Base-by-base conservation (phyloP, 1,140 invertebrate species). In the Nasonia vitripennis region DNA sequence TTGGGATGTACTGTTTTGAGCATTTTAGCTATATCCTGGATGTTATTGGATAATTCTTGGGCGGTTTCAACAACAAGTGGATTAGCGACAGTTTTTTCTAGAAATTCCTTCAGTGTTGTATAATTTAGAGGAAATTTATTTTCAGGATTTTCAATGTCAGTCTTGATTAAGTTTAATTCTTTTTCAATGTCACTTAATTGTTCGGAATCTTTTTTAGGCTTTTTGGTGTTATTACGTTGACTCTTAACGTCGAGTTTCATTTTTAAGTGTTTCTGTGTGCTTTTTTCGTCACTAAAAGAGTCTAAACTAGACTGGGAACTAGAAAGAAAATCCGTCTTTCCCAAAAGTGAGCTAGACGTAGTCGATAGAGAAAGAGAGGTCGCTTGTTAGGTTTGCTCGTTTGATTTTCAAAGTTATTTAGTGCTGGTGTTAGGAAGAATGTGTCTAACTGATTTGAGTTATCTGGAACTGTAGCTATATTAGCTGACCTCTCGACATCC, bases 61-160 rank as follows among this genome's bases (percentile, higher is more conserved):
- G 55, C 55, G 12, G n/a, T 67, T 12, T 67, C 55, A 5, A 67
- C 14, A 4, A n/a, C 55, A 17, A 67, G 55, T 17, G 55, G 55
- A n/a, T 67, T 67, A 12, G 55, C 5, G n/a, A 67, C 12, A 17
- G 55, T n/a, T 67, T 67, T 67, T 14, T 67, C n/a, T 17, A 67
- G 55, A n/a, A 67, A 67, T 17, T 67, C n/a, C n/a, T 67, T 67
- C 12, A 67, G n/a, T 14, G 12, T 67, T 17, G n/a, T 5, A n/a
- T 67, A 67, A 67, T 67, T 83, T 73, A 68, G 12, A 20, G 77
- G 41, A 34, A 77, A 31, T 9, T 45, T 9, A 37, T 68, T 34
- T 37, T 84, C 77, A 20, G 31, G 41, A 14, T 78, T 71, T 27
- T 70, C 82, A 9, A 78, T n/a, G 37, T 81, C 31, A 20, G 80